Base-by-base conservation (phyloP, 2,113 vertebrate species). In the Cheilinus undulatus region DNA sequence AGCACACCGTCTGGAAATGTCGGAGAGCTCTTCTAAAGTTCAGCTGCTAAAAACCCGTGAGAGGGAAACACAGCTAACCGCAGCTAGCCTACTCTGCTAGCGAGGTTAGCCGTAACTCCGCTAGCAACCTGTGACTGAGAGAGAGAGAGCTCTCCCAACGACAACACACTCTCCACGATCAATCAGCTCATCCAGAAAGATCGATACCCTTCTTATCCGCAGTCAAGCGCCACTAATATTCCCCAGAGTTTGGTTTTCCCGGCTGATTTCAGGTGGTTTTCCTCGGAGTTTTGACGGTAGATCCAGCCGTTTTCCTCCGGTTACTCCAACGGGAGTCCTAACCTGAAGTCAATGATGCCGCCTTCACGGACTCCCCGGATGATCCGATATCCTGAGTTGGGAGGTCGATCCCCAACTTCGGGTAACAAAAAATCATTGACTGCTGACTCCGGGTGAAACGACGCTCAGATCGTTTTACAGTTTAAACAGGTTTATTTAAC, bases 91-190 rank as follows among this genome's bases (percentile, higher is more conserved):
- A 65, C 73, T 38, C 2, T 28, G 83, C 76, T 76, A 84, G 78
- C 81, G n/a, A n/a, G n/a, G n/a, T n/a, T n/a, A n/a, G n/a, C n/a
- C n/a, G n/a, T 50, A 66, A 84, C 77, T 81, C 69, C 83, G 71
- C 69, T 86, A 81, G 73, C 80, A 87, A 89, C 87, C 87, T 88
- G 86, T 81, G 86, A 77, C 81, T 69, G 58, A 23, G 51, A 48
- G 58, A n/a, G 73, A 32, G 49, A n/a, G 32, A 13, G 42, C 26
- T 69, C 48, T 43, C 72, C 74, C 11, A 69, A 57, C 46, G 64
- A 48, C 12, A 52, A 69, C 57, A 66, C 76, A 68, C 49, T 23
- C 43, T 14, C 54, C 43, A n/a, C 2, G 62, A 70, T 62, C 59
- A 43, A 53, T 59, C 61, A 46, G 30, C 26, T 45, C 17, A 19